These are phyloP conservation scores for Orientallactaga sibirica DNA, from an alignment of 2,797 vertebrate genomes.

Conservation along the genomic window DNA sequence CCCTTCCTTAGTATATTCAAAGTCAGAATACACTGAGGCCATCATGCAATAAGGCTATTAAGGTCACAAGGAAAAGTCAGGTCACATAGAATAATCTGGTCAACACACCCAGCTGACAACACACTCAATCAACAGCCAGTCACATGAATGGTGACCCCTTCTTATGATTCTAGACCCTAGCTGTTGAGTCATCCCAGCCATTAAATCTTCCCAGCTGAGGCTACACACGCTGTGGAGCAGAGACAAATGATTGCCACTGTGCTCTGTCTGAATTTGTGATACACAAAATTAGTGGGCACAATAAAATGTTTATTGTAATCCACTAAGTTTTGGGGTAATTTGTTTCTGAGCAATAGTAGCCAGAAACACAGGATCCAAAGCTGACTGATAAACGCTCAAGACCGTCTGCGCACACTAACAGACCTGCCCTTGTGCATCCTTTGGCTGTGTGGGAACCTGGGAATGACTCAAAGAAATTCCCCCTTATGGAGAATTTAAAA, in stretches of 20 bases:
- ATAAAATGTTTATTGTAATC: constrained; percentile 49
- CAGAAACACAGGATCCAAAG: not conserved
- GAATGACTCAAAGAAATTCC: constrained; percentile 37
- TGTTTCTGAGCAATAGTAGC: constrained; percentile 21
- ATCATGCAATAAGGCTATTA: not conserved
- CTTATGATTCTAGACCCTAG: not conserved
- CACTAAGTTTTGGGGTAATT: constrained; percentile 26
- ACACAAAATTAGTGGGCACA: constrained; percentile 3
- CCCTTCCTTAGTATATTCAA: not conserved
- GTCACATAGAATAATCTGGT: not conserved
- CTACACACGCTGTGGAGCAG: not conserved
- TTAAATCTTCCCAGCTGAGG: constrained; percentile 10
- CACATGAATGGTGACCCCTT: not conserved
- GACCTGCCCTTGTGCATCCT: constrained; percentile 4
- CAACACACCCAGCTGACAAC: not conserved
- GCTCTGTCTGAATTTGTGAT: constrained; percentile 1
- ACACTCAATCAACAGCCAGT: not conserved
- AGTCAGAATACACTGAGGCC: not conserved
- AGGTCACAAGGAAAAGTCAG: not conserved
- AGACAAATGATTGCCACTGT: constrained; percentile 6
- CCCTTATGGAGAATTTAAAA: constrained; percentile 25
- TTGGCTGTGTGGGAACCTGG: not conserved
- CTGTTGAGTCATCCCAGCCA: not conserved
- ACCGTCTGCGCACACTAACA: not conserved
- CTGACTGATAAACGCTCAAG: constrained; percentile 7